These are phyloP conservation scores for Sapayoa aenigma DNA, from an alignment of 2,113 vertebrate genomes.

Conservation along the genomic window DNA sequence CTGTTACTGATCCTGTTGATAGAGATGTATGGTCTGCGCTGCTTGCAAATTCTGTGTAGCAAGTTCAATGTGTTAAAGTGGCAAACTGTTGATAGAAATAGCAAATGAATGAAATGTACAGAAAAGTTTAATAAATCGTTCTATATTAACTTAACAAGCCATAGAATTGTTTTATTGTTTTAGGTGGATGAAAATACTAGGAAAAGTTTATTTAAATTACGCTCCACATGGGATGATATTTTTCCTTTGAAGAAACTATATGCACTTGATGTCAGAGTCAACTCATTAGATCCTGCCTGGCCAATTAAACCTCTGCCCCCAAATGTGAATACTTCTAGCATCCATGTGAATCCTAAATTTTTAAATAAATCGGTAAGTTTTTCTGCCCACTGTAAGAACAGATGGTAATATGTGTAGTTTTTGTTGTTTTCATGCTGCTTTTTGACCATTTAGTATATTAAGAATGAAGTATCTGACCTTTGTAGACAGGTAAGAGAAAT, in stretches of 20 bases:
- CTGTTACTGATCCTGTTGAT: not conserved
- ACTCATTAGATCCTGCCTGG: constrained; percentile 96
- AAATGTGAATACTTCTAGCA: constrained; percentile 93
- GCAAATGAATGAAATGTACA: constrained; percentile 5
- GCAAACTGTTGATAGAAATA: not conserved
- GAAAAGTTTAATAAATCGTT: constrained; percentile 64
- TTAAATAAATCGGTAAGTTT: constrained; percentile 94
- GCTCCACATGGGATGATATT: constrained; percentile 98
- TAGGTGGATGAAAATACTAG: constrained; percentile 99
- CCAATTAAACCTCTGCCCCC: constrained; percentile 95
- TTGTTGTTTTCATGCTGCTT: constrained; percentile 7
- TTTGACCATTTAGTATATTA: not conserved
- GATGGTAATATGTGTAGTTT: not conserved
- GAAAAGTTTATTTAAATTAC: constrained; percentile 99
- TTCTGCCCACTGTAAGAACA: constrained; percentile 14
- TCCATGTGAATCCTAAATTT: constrained; percentile 99
- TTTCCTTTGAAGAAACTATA: constrained; percentile 97
- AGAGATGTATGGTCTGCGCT: not conserved
- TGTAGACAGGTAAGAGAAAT: constrained; percentile 6
- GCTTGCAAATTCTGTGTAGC: not conserved
- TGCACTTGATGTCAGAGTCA: constrained; percentile 93
- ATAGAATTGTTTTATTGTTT: constrained; percentile 86
- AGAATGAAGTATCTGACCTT: not conserved
- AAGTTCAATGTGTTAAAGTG: not conserved
- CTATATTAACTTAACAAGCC: constrained; percentile 84